Base-by-base conservation (phyloP, 2,888 invertebrate species). In the Thymelicus acteon region DNA sequence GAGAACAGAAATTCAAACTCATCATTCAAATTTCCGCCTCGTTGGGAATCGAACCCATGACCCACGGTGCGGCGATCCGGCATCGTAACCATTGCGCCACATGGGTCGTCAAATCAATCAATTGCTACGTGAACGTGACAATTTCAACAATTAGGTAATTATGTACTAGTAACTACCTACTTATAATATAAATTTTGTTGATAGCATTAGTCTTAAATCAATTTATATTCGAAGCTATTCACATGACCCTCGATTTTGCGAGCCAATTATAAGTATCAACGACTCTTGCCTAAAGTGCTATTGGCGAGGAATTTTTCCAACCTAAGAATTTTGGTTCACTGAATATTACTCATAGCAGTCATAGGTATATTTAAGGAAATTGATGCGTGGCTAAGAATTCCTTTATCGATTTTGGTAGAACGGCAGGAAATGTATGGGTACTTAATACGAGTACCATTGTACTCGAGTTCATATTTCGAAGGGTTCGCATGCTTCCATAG, bases 401-500 rank as follows among this genome's bases (percentile, higher is more conserved):
- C 44, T 68, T 12, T 54, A 68, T 68, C 68, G 62, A 62, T 62
- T 61, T 61, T 68, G 37, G 54, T 68, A 68, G 61, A 52, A 61
- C 67, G 60, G 60, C 54, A 68, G 68, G 62, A 68, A 62, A 62
- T 68, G 68, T 62, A 68, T 31, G 52, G 60, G 68, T 58, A 69
- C 69, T 69, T 69, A 63, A 63, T 69, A 69, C 40, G 58, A 69
- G 63, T 39, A n/a, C 37, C 37, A 57, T 69, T 69, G 63, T 63
- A 24, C 60, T 67, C 49, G 61, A 66, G 68, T 58, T 61, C 70
- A 60, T 71, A 72, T 71, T 65, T 72, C 71, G 74, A 73, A 74
- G 78, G 77, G 76, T 76, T 76, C 71, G 73, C 68, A 65, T 63
- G 65, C 69, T 72, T 77, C 6, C 12, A 12, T 48, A 7, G 58